phyloP scores from a whole-genome alignment of 1,140 invertebrate species.

The Portunus trituberculatus region DNA sequence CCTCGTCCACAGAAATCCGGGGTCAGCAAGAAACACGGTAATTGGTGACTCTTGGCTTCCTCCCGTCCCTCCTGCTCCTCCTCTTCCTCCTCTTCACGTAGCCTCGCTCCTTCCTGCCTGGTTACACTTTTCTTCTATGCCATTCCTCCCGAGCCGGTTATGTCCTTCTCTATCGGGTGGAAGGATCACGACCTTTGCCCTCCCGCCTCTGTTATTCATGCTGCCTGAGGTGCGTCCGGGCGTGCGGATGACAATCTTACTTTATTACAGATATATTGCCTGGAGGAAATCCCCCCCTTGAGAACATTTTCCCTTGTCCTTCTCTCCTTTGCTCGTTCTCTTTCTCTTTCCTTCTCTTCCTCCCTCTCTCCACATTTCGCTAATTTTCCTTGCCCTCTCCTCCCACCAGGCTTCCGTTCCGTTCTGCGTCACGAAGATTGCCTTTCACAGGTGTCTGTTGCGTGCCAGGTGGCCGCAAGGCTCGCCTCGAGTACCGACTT shows the following conservation, averaged over 20 bases:
- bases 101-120: not conserved
- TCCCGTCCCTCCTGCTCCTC: not conserved
- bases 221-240: not conserved
- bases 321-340: not conserved
- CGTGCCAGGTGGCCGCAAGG: not conserved
- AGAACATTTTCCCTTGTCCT: not conserved
- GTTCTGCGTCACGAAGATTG: not conserved
- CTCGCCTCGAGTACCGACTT: not conserved
- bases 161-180: conserved; percentile 18
- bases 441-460: not conserved
- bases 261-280: not conserved
- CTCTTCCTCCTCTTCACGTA: not conserved
- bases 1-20: not conserved
- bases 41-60: not conserved
- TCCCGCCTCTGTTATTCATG: not conserved
- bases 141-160: not conserved
- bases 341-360: not conserved
- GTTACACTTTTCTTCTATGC: not conserved
- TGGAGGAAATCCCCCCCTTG: not conserved
- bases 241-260: not conserved
- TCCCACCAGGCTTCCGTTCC: not conserved
- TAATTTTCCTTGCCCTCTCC: conserved; percentile 5
- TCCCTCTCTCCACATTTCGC: not conserved
- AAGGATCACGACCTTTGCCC: not conserved
- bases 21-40: conserved; percentile 9